Conservation (phyloP, 2,797 vertebrate genomes). For the Erithacus rubecula region DNA sequence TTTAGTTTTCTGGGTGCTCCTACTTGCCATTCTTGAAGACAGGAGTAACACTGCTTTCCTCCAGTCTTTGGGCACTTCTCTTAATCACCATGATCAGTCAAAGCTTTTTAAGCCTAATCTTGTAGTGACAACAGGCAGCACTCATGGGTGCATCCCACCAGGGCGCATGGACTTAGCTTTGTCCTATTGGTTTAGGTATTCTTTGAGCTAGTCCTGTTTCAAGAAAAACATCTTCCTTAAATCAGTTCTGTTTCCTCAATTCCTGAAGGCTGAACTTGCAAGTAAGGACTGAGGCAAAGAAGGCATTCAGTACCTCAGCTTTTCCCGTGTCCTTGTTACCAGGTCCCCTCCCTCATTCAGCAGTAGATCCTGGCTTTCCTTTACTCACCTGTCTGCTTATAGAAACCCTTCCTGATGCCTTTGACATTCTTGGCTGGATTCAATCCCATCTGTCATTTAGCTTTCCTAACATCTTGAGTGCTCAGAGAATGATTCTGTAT, state of each 20-base stretch:
- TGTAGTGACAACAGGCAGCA: background rate
- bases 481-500: background rate
- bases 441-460: background rate
- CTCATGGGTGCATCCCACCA: background rate
- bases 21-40: background rate
- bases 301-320: background rate
- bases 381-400: background rate
- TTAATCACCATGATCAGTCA: background rate
- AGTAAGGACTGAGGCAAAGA: background rate
- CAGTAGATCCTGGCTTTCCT: background rate
- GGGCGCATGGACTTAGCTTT: background rate
- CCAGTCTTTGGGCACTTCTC: background rate
- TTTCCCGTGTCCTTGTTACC: background rate
- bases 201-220: background rate
- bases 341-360: background rate
- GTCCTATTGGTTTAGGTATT: background rate
- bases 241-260: background rate
- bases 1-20: background rate
- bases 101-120: background rate
- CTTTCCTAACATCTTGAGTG: background rate
- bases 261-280: background rate
- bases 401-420: background rate
- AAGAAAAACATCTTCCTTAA: background rate
- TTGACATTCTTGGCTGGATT: background rate
- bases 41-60: background rate